Evolutionary conservation across 2,888 invertebrate species (phyloP).

Genomic region (Lasius platythorax): DNA sequence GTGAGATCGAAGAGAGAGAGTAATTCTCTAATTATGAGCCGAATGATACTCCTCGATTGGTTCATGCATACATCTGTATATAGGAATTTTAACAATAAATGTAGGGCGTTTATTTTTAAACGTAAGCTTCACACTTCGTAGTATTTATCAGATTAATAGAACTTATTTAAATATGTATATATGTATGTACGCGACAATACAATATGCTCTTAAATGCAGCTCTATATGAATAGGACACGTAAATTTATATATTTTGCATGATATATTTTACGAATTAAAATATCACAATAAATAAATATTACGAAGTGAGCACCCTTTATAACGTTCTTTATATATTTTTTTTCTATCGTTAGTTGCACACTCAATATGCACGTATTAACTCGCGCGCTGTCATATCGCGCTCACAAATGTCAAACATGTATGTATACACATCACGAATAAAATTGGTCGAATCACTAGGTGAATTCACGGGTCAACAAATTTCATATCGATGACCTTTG

Average conservation of each 20-base stretch:
- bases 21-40: slow-evolving; percentile 9
- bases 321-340: slow-evolving; percentile 46
- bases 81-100: slow-evolving; percentile 26
- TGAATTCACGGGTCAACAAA: slow-evolving; percentile 49
- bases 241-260: neutral
- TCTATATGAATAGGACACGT: neutral
- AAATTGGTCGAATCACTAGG: slow-evolving; percentile 49
- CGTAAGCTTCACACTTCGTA: slow-evolving; percentile 28
- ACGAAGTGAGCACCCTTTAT: slow-evolving; percentile 27
- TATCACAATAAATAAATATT: slow-evolving; percentile 20
- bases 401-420: slow-evolving; percentile 57
- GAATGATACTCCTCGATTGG: slow-evolving; percentile 1
- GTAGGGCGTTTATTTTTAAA: slow-evolving; percentile 16
- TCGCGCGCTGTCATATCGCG: slow-evolving; percentile 16
- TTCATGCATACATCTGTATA: slow-evolving; percentile 31
- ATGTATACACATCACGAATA: slow-evolving; percentile 54
- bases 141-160: slow-evolving; percentile 14
- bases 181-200: neutral
- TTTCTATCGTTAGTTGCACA: slow-evolving; percentile 48
- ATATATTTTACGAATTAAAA: neutral
- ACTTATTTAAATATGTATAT: neutral
- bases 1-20: neutral
- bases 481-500: slow-evolving; percentile 5
- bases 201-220: neutral
- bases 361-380: slow-evolving; percentile 54